phyloP scores from a whole-genome alignment of 2,797 vertebrate species.

The Sebastes itinus region DNA sequence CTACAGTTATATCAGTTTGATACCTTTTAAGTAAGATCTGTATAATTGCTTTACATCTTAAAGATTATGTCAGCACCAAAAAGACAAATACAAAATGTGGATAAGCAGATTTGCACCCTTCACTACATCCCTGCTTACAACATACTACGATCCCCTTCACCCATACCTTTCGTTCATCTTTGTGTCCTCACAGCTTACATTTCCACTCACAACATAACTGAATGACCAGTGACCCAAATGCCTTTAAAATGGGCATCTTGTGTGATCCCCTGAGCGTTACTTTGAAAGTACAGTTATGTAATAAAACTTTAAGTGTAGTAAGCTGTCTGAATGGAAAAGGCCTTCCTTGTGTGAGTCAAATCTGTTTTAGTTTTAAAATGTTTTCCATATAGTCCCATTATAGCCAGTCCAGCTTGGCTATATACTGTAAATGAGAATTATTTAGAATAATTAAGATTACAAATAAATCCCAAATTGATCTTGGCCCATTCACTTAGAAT shows the following conservation, averaged over 20 bases:
- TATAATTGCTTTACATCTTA: neutral
- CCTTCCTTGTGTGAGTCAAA: neutral
- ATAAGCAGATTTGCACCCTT: neutral
- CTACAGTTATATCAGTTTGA: neutral
- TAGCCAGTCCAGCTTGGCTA: constrained; percentile 25
- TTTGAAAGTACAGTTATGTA: neutral
- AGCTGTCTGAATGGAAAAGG: neutral
- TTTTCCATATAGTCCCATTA: neutral
- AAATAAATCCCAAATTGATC: neutral
- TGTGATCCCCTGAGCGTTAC: neutral
- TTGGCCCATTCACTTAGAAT: neutral
- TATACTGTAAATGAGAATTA: neutral
- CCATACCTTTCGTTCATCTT: neutral
- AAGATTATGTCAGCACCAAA: neutral
- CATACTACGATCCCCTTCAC: neutral
- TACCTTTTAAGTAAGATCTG: neutral
- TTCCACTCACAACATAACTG: neutral
- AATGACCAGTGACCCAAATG: neutral
- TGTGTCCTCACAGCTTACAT: constrained; percentile 9
- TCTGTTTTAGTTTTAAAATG: neutral
- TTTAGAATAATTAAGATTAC: neutral
- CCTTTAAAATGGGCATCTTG: neutral
- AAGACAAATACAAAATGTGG: neutral
- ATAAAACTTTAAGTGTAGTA: neutral
- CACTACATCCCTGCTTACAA: neutral